Percentiles rank a stretch among this genome's conserved stretches.
phyloP scores from a whole-genome alignment of 1,140 invertebrate genomes.

The Oncopeltus fasciatus region DNA sequence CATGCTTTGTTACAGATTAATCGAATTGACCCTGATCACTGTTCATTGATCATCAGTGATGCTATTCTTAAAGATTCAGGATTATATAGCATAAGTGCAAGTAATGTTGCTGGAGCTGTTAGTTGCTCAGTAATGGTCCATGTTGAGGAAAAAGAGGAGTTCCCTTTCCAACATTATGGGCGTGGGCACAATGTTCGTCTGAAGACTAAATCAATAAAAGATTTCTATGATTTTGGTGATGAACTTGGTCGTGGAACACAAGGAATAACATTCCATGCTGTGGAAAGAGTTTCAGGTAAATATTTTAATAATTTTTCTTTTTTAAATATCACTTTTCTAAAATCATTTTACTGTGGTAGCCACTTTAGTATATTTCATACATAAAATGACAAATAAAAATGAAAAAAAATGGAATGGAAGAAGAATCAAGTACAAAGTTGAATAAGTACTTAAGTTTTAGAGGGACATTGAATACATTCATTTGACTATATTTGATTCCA shows the following conservation, averaged over 20 bases:
- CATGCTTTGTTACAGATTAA: constrained; percentile 52
- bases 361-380: too few species aligned
- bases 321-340: too few species aligned
- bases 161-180: constrained; percentile 51
- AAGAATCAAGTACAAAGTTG: too few species aligned
- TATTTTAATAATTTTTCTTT: not conserved
- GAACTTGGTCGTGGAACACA: constrained; percentile 86
- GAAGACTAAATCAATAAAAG: constrained; percentile 51
- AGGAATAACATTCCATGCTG: constrained; percentile 74
- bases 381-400: too few species aligned
- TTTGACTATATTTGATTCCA: too few species aligned
- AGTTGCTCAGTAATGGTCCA: constrained; percentile 78
- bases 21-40: constrained; percentile 68
- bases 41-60: constrained; percentile 69
- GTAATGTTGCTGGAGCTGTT: constrained; percentile 83
- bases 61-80: constrained; percentile 80
- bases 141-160: constrained; percentile 76
- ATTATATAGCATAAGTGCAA: constrained; percentile 80
- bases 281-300: constrained; percentile 57
- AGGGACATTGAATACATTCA: too few species aligned
- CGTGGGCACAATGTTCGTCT: constrained; percentile 48
- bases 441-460: too few species aligned
- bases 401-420: too few species aligned
- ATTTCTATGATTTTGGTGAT: constrained; percentile 84
- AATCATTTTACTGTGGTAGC: too few species aligned